Conservation (phyloP, 2,113 vertebrate species). For the Alouatta palliata region DNA sequence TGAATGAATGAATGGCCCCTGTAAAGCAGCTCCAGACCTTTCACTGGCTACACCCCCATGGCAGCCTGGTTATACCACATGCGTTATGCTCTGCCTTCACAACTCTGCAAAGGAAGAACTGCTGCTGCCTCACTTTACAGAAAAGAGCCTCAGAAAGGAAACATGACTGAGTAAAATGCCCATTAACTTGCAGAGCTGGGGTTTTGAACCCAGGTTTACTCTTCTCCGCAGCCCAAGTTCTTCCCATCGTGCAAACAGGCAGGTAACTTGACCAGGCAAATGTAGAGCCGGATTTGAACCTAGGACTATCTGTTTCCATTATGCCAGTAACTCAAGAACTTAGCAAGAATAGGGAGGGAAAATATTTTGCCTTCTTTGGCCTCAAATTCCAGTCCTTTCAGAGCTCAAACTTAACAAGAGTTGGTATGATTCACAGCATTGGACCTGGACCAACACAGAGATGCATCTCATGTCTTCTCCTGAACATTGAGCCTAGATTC, state of each 20-base stretch:
- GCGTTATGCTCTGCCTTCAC: background rate
- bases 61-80: too few relatives aligned
- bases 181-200: background rate
- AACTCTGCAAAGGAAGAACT: background rate
- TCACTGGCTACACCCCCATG: background rate
- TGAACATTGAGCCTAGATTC: constrained; percentile 26
- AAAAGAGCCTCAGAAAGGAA: background rate
- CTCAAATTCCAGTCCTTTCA: constrained; percentile 65
- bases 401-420: constrained; percentile 47
- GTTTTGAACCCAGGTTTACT: background rate
- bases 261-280: background rate
- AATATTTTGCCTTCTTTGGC: constrained; percentile 76
- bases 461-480: constrained; percentile 41
- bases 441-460: constrained; percentile 54
- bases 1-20: background rate
- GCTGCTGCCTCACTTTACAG: background rate
- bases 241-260: background rate
- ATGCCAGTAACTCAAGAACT: constrained; percentile 47
- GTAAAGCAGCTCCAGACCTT: background rate
- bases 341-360: constrained; percentile 43
- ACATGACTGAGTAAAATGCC: background rate
- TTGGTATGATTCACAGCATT: constrained; percentile 72
- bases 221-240: background rate
- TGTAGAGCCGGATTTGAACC: constrained; percentile 39
- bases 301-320: constrained; percentile 46